A percentile compares a stretch with the other conserved stretches of the same genome.
These are phyloP conservation scores for Phocoena phocoena DNA, from an alignment of 2,113 vertebrate species.

Conservation along the genomic window DNA sequence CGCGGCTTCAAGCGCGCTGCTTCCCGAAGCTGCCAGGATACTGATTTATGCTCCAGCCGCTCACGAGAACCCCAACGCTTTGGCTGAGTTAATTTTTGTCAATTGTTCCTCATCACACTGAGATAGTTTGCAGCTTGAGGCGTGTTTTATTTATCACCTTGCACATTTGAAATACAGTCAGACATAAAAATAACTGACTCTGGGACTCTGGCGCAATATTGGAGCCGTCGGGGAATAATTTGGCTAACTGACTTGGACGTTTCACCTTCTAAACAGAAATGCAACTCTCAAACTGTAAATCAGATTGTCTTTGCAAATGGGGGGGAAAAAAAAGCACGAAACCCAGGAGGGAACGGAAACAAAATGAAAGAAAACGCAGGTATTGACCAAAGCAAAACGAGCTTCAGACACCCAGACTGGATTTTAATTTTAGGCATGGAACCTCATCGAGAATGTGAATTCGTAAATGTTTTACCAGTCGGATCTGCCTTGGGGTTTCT, in stretches of 20 bases:
- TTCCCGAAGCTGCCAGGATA: not conserved
- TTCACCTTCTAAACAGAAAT: conserved; percentile 78
- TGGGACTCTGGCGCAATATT: conserved; percentile 71
- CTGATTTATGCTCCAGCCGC: conserved; percentile 53
- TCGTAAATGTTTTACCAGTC: conserved; percentile 34
- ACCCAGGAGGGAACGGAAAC: conserved; percentile 47
- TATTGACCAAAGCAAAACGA: conserved; percentile 52
- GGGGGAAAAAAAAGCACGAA: not conserved
- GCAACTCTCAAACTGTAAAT: conserved; percentile 76
- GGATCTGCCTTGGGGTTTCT: not conserved
- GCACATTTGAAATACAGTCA: conserved; percentile 74
- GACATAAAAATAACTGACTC: conserved; percentile 76
- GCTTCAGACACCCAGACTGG: conserved; percentile 40
- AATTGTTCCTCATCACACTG: conserved; percentile 62
- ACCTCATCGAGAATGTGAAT: not conserved
- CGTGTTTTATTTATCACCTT: conserved; percentile 73
- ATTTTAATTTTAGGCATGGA: conserved; percentile 55
- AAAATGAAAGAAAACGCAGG: conserved; percentile 63
- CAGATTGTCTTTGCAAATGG: conserved; percentile 72
- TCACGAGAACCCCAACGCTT: not conserved
- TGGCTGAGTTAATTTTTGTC: conserved; percentile 72
- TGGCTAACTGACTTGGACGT: conserved; percentile 76
- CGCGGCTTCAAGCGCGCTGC: not conserved
- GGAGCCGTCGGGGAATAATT: conserved; percentile 77
- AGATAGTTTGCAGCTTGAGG: conserved; percentile 68